Evolutionary conservation across 2,888 invertebrate genomes (phyloP), one percentile per base, ranked within the genome.

Genomic region (Caenorhabditis sp.): DNA sequence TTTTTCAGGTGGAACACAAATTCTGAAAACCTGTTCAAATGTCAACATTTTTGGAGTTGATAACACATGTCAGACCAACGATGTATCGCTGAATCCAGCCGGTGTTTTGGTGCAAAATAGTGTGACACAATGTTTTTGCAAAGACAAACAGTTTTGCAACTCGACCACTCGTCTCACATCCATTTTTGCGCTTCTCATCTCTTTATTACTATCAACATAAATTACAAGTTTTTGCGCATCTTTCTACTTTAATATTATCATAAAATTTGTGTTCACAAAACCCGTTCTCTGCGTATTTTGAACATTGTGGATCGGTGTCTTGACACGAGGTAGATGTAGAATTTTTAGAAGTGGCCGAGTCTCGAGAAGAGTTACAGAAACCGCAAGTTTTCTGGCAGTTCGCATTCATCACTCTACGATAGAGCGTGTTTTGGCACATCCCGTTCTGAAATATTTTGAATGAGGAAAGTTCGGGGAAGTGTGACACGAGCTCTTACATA

Each of bases 111-210:
- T 79, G 8, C 69, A 69, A 43, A 76, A 55, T 58, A 65, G 63
- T 14, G 70, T 66, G 23, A 69, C 66, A 4, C 79, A 76, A 50
- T 79, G 79, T 31, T 77, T 58, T 51, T 81, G 79, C 55, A 79
- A 78, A 59, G 73, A 77, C 60, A 79, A 78, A 36, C 75, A 75
- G 43, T 77, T 69, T 53, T 79, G 79, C 49, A 79, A 78, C 53
- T 74, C 64, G 3, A n/a, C 17, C 17, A 6, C 31, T 2, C 21
- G 23, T 6, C 10, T 23, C 12, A 2, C 24, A 26, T 17, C 24
- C 14, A 3, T 55, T 17, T 26, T 17, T 17, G 17, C 43, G 6
- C 14, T 43, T 5, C 2, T 43, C 3, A 43, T 43, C 43, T 43
- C 43, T 43, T 43, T 17, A 43, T 43, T 43, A 17, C 49, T 21